phyloP scores from a whole-genome alignment of 2,113 vertebrate species.

The Psittacula cyanocephala region DNA sequence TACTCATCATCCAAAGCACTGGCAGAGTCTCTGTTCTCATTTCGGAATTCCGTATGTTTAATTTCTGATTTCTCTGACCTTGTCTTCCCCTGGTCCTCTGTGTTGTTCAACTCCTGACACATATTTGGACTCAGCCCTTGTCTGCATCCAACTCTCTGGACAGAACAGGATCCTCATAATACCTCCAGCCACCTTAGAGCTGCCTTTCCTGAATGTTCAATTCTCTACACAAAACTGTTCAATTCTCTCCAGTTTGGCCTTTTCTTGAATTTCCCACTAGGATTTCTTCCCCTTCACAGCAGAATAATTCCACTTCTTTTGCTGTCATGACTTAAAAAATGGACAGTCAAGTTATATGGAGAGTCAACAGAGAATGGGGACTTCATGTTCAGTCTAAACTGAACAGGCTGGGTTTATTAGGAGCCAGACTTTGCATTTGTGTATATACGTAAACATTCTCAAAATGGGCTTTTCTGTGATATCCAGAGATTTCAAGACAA shows the following conservation, averaged over 20 bases:
- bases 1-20: neutral
- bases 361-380: neutral
- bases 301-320: neutral
- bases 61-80: neutral
- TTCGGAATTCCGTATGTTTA: neutral
- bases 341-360: neutral
- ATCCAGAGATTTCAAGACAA: neutral
- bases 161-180: rapidly evolving
- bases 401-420: neutral
- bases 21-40: neutral
- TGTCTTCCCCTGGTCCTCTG: neutral
- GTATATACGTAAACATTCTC: neutral
- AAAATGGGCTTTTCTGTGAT: neutral
- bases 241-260: neutral
- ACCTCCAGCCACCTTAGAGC: neutral
- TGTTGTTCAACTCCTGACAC: neutral
- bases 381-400: neutral
- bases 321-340: neutral
- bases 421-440: neutral
- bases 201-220: neutral
- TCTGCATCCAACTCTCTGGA: neutral
- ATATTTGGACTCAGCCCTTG: neutral
- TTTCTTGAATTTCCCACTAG: neutral
- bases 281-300: neutral
- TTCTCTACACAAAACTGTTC: neutral